Percentiles rank a stretch among this genome's conserved stretches.
Evolutionary conservation across 2,113 vertebrate genomes (phyloP).

Genomic region (Myotis lucifugus): DNA sequence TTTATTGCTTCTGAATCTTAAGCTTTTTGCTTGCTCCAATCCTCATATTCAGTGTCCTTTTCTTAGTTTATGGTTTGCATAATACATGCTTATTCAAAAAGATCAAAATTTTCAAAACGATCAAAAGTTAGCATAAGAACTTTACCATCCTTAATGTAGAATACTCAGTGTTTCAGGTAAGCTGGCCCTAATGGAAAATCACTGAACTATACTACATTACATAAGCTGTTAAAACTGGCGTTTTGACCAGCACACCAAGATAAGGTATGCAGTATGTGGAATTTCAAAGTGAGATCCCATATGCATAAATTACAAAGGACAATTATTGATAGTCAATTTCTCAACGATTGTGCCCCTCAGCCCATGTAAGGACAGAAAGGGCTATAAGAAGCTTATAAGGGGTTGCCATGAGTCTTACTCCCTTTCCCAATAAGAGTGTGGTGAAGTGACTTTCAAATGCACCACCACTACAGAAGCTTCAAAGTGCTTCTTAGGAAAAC

Average conservation of each 20-base stretch:
- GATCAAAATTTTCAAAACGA: background rate
- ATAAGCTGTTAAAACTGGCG: background rate
- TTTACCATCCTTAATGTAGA: background rate
- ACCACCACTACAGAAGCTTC: background rate
- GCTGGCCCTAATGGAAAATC: background rate
- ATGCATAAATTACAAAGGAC: background rate
- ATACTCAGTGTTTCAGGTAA: background rate
- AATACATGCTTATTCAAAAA: background rate
- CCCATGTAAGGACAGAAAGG: background rate
- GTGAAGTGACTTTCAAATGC: background rate
- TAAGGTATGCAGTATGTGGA: background rate
- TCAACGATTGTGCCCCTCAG: background rate
- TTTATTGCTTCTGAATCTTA: slow-evolving; percentile 5
- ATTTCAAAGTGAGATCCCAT: background rate
- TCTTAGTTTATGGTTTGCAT: background rate
- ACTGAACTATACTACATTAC: background rate
- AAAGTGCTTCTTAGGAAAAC: background rate
- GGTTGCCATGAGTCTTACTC: background rate
- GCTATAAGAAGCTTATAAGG: background rate
- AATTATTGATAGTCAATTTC: background rate
- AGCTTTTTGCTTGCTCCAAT: background rate
- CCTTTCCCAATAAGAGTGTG: background rate
- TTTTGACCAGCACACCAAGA: background rate
- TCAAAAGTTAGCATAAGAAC: background rate
- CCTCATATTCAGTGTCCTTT: background rate